phyloP scores from a whole-genome alignment of 1,140 invertebrate genomes.

The Zaprionus camerounensis region DNA sequence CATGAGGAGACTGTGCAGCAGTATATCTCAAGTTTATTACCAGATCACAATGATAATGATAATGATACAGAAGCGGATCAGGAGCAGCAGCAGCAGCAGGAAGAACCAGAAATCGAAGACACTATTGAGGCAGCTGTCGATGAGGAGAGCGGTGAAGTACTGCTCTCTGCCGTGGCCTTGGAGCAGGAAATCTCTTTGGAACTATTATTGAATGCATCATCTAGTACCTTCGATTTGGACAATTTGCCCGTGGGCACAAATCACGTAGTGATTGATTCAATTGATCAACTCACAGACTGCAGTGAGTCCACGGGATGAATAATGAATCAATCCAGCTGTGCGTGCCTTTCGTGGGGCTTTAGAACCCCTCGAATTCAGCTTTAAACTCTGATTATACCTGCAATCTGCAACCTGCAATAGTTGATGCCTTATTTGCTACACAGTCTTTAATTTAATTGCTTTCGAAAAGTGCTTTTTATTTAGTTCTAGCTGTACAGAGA shows the following conservation, averaged over 20 bases:
- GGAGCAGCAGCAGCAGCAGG: slow-evolving; percentile 3
- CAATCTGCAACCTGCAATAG: slow-evolving; percentile 44
- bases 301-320: slow-evolving; percentile 42
- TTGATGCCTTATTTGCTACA: slow-evolving; percentile 35
- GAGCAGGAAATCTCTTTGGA: slow-evolving; percentile 62
- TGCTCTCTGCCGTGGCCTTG: slow-evolving; percentile 29
- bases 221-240: slow-evolving; percentile 58
- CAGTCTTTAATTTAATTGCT: slow-evolving; percentile 33
- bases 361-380: slow-evolving; percentile 11
- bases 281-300: slow-evolving; percentile 43
- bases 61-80: slow-evolving; percentile 40
- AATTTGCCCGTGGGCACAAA: slow-evolving; percentile 15
- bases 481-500: slow-evolving; percentile 50
- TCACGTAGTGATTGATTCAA: slow-evolving; percentile 41
- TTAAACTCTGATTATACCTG: slow-evolving; percentile 27
- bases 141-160: slow-evolving; percentile 36
- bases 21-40: slow-evolving; percentile 40
- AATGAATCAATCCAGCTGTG: slow-evolving; percentile 10
- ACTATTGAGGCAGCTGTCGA: slow-evolving; percentile 33
- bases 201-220: slow-evolving; percentile 57
- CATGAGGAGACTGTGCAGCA: slow-evolving; percentile 45
- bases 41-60: slow-evolving; percentile 21
- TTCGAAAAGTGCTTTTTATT: slow-evolving; percentile 52
- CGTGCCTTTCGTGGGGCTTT: slow-evolving; percentile 16
- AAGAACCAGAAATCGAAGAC: slow-evolving; percentile 34